Base-by-base conservation (phyloP, 2,113 vertebrate genomes). In the Polypterus bichir region DNA sequence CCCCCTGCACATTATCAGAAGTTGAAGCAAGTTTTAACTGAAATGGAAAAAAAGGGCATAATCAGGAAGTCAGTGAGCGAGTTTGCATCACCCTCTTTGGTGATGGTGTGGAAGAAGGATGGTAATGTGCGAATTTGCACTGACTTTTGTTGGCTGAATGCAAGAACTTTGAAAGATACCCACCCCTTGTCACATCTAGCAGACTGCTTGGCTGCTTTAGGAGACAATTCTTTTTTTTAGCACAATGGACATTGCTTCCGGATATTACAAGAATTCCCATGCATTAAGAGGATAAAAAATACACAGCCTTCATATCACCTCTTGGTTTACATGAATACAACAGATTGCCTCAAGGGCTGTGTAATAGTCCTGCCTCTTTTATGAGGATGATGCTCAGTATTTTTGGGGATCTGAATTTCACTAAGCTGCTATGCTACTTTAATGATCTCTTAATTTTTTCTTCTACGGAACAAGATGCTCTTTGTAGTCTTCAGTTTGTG, bases 231-330 rank as follows among this genome's bases (percentile, higher is more conserved):
- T 46, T 63, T 10, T n/a, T 58, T 63, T 58, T 10, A 54, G 49
- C 5, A 57, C 45, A n/a, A 63, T 63, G 54, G 54, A 63, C 8
- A 9, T 67, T 4, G 59, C 66, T 11, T 67, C 57, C 6, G 48
- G 62, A 4, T 65, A 65, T 57, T 68, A 65, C 49, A 68, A 68
- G n/a, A 1, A 58, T 68, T 9, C 57, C 63, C 9, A 52, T 68
- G 3, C 67, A 68, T 48, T 56, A 65, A 57, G 62, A 65, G 7
- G 62, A 68, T 27, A n/a, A n/a, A 3, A 65, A 27, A 49, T 68
- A 48, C 44, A 68, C 64, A 51, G 66, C 63, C 7, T 64, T 64
- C 44, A 61, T 59, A 7, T 60, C 63, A 44, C 63, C 58, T 1
- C 51, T 64, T 48, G 60, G 63, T 4, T 54, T 66, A 3, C 59